Percentiles rank a stretch among this genome's conserved stretches.
Evolutionary conservation across 37 sponge, comb jelly and placozoan genomes (phyloP).

Genomic region (Cliona cf. orientalis): DNA sequence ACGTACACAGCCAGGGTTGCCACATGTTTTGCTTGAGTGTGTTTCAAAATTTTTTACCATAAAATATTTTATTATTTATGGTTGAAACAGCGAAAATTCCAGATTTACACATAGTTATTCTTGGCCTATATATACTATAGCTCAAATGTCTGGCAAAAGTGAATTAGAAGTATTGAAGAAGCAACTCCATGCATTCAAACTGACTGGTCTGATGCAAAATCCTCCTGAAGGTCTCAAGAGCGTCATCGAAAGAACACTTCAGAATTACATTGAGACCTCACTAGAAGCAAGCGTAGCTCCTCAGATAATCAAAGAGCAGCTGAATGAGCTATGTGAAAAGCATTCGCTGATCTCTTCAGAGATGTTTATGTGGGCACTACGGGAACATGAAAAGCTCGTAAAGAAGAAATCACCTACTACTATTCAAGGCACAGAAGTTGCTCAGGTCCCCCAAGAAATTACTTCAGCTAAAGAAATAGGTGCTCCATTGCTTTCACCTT

Average conservation of each 20-base stretch:
- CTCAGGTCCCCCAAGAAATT: neutral
- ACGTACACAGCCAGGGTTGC: too few species aligned
- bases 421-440: neutral
- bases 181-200: neutral
- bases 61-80: too few species aligned
- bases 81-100: too few species aligned
- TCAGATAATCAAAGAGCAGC: neutral
- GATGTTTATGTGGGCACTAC: slow-evolving; percentile 10
- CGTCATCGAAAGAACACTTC: neutral
- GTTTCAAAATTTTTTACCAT: too few species aligned
- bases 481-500: slow-evolving; percentile 35
- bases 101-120: too few species aligned
- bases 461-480: neutral
- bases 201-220: neutral
- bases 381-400: neutral
- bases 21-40: too few species aligned
- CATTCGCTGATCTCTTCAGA: neutral
- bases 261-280: neutral
- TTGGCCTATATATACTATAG: too few species aligned
- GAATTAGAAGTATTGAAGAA: neutral
- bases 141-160: too few species aligned
- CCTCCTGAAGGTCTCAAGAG: neutral
- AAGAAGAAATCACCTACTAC: too few species aligned
- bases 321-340: neutral
- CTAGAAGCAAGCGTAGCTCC: neutral